A percentile compares a stretch with the other conserved stretches of the same genome.
phyloP scores from a whole-genome alignment of 2,888 invertebrate genomes.

The Dinocampus coccinellae region DNA sequence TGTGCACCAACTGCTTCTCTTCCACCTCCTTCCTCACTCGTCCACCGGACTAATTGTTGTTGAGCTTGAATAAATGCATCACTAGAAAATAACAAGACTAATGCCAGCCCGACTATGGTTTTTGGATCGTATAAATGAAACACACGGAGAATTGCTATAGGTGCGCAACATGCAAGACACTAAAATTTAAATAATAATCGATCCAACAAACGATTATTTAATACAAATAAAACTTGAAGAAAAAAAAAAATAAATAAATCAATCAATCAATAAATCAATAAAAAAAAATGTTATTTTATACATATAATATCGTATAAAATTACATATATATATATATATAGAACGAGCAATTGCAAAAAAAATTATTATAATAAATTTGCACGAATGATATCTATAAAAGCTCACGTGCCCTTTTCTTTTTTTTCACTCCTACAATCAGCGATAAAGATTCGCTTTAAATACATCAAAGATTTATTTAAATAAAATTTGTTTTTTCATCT shows the following conservation, averaged over 20 bases:
- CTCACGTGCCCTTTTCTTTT: slow-evolving; percentile 4
- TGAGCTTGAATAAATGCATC: slow-evolving; percentile 98
- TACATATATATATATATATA: too few relatives aligned
- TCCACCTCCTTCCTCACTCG: slow-evolving; percentile 88
- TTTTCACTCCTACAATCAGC: background rate
- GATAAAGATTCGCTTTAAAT: background rate
- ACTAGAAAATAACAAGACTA: slow-evolving; percentile 89
- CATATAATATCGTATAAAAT: too few relatives aligned
- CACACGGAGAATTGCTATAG: slow-evolving; percentile 32
- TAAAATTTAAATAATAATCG: slow-evolving; percentile 3
- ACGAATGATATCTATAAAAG: background rate
- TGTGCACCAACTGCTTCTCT: too few relatives aligned
- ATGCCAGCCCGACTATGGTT: slow-evolving; percentile 62
- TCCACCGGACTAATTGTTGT: slow-evolving; percentile 96
- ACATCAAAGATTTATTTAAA: background rate
- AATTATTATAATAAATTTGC: background rate
- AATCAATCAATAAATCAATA: too few relatives aligned
- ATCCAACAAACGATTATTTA: background rate
- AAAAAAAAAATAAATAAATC: too few relatives aligned
- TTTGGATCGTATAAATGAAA: slow-evolving; percentile 7
- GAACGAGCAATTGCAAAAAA: background rate
- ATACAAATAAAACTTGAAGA: background rate
- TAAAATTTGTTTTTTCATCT: background rate
- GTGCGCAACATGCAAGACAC: slow-evolving; percentile 28
- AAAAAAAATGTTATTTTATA: too few relatives aligned